Base-by-base conservation (phyloP, 2,888 invertebrate species). In the Lissocephala sabroskyi region DNA sequence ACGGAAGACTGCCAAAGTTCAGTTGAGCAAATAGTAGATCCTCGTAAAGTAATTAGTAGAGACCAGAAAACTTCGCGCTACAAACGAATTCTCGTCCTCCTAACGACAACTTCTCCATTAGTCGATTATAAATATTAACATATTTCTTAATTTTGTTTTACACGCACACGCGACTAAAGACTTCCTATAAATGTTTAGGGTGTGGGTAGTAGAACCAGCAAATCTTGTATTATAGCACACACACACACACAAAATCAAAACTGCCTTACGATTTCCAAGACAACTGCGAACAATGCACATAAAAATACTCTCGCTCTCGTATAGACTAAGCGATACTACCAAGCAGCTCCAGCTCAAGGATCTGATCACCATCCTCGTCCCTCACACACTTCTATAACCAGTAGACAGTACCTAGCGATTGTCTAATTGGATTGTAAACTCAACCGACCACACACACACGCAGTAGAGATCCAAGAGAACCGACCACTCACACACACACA, bases 51-150 rank as follows among this genome's bases (percentile, higher is more conserved):
- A n/a, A n/a, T n/a, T n/a, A 41, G 14, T 43, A 62, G 45, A 61
- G 67, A 79, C 78, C 79, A 76, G 74, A 45, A 44, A 41, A 45
- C n/a, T n/a, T n/a, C n/a, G 52, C 51, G 50, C 78, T 73, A 68
- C 65, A 62, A 63, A 73, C 52, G 56, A 73, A 80, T 80, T 82
- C 80, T 81, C 82, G 75, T 80, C 60, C 54, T 63, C 63, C 63
- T 73, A 79, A 78, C 74, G 67, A 79, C 82, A 82, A 79, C 80
- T 81, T 82, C 80, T 81, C 75, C 80, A 81, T 81, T 81, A 81
- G 80, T 81, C 80, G 81, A 62, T 50, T 56, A 62, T 55, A 57
- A 56, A 37, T 39, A 41, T 59, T 65, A 67, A 35, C 45, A 52
- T 62, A 64, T 44, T 57, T 49, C 41, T 41, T 53, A 46, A 52